A percentile compares a stretch with the other conserved stretches of the same genome.
phyloP scores from a whole-genome alignment of 2,888 invertebrate genomes.

The Thecophora atra region DNA sequence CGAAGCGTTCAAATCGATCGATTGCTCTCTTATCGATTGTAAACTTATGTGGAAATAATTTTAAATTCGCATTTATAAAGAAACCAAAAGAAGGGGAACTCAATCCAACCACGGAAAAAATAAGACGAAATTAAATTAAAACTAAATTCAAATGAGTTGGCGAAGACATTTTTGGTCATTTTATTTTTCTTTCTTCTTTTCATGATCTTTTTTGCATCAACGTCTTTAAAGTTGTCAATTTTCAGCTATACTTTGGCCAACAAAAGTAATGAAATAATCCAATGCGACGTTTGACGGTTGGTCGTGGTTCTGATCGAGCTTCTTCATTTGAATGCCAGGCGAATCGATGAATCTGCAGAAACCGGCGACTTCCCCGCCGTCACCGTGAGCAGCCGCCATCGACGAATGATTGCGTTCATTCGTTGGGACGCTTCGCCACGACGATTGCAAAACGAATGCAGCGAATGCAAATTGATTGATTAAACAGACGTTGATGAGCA shows the following conservation, averaged over 20 bases:
- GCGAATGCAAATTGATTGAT: conserved; percentile 36
- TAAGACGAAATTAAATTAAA: conserved; percentile 34
- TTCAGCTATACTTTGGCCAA: neutral
- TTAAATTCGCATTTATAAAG: conserved; percentile 4
- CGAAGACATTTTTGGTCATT: neutral
- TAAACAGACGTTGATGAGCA: conserved; percentile 13
- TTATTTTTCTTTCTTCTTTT: neutral
- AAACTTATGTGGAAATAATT: conserved; percentile 35
- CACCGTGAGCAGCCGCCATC: too few species aligned
- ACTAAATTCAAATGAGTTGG: conserved; percentile 36
- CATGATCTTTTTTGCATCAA: neutral
- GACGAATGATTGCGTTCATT: too few species aligned
- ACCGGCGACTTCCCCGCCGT: too few species aligned
- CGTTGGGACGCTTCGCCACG: neutral
- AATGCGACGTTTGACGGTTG: conserved; percentile 18
- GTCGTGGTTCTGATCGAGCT: conserved; percentile 24
- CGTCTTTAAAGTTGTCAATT: neutral
- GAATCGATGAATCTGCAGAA: conserved; percentile 20
- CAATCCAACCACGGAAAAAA: neutral
- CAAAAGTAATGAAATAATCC: conserved; percentile 34
- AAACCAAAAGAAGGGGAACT: conserved; percentile 9
- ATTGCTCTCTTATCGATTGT: conserved; percentile 32
- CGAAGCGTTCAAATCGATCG: conserved; percentile 21
- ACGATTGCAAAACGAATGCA: conserved; percentile 20
- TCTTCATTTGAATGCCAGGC: conserved; percentile 31